phyloP scores from a whole-genome alignment of 2,888 invertebrate species.

The Ormyrus rosae region DNA sequence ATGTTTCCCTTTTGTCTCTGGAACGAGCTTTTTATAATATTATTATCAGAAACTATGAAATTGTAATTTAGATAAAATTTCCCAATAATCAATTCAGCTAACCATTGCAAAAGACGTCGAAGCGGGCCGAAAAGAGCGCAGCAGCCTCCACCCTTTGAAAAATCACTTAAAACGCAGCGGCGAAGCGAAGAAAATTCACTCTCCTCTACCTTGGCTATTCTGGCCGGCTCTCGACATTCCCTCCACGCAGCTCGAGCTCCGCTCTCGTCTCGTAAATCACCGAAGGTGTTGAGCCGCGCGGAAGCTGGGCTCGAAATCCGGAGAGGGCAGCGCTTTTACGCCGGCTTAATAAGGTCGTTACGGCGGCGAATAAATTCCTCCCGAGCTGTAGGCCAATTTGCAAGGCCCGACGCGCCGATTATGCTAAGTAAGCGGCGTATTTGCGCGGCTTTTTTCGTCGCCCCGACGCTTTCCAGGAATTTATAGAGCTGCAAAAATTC shows the following conservation, averaged over 20 bases:
- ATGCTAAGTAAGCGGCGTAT: constrained; percentile 48
- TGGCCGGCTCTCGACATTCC: no score
- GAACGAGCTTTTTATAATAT: no score
- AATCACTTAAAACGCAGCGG: no score
- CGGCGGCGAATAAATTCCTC: constrained; percentile 49
- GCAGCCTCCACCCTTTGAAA: no score
- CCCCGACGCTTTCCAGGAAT: neutral
- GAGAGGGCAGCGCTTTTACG: constrained; percentile 35
- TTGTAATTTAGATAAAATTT: no score
- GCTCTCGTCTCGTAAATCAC: constrained; percentile 67
- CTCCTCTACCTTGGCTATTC: no score
- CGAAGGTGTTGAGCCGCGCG: constrained; percentile 63
- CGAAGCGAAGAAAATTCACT: no score
- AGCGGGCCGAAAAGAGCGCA: no score
- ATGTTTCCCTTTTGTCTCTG: no score
- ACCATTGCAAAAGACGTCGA: no score
- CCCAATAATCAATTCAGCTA: no score
- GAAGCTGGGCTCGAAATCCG: constrained; percentile 43
- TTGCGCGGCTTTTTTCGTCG: neutral
- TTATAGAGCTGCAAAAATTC: constrained; percentile 11
- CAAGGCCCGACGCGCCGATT: constrained; percentile 47
- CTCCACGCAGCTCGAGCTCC: constrained; percentile 4
- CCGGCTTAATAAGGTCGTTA: constrained; percentile 53
- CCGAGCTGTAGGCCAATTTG: constrained; percentile 41
- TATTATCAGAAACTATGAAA: no score